A percentile compares a stretch with the other conserved stretches of the same genome.
Conservation (phyloP, 2,888 invertebrate species). For the Zootermopsis nevadensis region DNA sequence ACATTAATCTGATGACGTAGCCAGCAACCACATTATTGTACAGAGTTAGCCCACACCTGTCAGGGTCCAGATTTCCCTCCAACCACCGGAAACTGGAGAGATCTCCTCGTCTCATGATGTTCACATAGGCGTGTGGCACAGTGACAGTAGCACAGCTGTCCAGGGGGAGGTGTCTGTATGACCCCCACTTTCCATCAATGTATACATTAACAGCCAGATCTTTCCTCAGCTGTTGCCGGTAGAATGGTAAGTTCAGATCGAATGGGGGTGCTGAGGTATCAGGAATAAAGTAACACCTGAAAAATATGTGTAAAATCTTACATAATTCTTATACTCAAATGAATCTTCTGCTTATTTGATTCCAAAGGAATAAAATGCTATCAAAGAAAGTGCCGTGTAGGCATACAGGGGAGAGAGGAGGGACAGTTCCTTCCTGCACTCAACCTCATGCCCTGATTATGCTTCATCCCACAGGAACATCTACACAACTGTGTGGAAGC, state of each 20-base stretch:
- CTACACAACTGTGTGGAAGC: too few relatives aligned
- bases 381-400: too few relatives aligned
- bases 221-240: slow-evolving; percentile 62
- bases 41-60: neutral
- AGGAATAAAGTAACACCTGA: slow-evolving; percentile 66
- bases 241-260: slow-evolving; percentile 72
- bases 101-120: slow-evolving; percentile 84
- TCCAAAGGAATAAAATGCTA: too few relatives aligned
- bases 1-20: too few relatives aligned
- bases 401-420: too few relatives aligned
- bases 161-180: slow-evolving; percentile 84
- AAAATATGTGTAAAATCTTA: neutral
- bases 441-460: too few relatives aligned
- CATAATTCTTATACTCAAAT: too few relatives aligned
- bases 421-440: too few relatives aligned
- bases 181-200: slow-evolving; percentile 78
- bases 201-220: slow-evolving; percentile 80
- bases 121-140: slow-evolving; percentile 78
- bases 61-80: slow-evolving; percentile 67
- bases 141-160: slow-evolving; percentile 62
- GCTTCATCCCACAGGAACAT: too few relatives aligned
- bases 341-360: too few relatives aligned
- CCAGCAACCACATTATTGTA: too few relatives aligned
- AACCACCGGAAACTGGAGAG: slow-evolving; percentile 87
- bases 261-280: slow-evolving; percentile 73